Evolutionary conservation across 2,113 vertebrate species (phyloP).

Genomic region (Sardina pilchardus): DNA sequence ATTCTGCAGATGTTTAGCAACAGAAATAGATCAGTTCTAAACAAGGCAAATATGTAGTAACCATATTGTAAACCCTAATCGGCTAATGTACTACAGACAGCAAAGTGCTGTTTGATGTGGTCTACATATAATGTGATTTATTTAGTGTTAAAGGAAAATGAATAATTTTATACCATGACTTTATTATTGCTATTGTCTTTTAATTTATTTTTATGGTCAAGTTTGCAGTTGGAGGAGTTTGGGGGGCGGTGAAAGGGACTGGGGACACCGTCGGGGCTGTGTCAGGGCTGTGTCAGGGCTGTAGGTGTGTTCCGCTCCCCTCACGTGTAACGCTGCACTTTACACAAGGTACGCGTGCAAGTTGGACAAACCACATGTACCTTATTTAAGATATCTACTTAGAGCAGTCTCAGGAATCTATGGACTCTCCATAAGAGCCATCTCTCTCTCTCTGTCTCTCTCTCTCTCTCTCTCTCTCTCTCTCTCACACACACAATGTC

Average conservation of each 20-base stretch:
- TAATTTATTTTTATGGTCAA: constrained; percentile 19
- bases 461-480: background rate
- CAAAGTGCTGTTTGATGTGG: constrained; percentile 12
- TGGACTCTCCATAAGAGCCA: background rate
- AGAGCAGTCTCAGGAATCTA: constrained; percentile 34
- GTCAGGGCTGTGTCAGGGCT: background rate
- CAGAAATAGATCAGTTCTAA: background rate
- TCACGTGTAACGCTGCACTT: constrained; percentile 34
- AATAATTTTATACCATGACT: constrained; percentile 5
- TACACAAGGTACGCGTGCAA: constrained; percentile 21
- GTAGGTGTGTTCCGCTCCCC: background rate
- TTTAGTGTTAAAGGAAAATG: constrained; percentile 2
- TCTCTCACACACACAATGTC: no score
- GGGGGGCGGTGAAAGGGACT: background rate
- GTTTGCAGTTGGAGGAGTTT: background rate
- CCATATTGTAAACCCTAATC: background rate
- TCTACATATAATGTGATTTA: constrained; percentile 13
- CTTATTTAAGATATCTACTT: constrained; percentile 23
- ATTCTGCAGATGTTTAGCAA: background rate
- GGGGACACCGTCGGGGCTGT: background rate
- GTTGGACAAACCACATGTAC: background rate
- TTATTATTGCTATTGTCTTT: constrained; percentile 9
- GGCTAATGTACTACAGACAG: background rate
- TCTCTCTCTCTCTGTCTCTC: constrained; percentile 5
- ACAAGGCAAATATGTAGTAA: background rate